Conservation (phyloP, 1,140 invertebrate species). For the Drosophila kohkoa region DNA sequence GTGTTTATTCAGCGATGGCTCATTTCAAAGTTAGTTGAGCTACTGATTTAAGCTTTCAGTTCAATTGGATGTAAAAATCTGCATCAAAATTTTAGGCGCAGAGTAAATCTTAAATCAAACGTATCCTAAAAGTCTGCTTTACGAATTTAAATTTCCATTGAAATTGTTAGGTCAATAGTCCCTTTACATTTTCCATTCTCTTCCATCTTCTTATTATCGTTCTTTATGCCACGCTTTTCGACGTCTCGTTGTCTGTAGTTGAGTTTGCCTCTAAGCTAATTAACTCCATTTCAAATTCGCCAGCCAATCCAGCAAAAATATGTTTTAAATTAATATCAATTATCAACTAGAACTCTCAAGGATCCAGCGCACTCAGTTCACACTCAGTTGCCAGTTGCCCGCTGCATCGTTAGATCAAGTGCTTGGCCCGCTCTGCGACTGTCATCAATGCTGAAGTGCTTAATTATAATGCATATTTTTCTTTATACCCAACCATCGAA, state of each 20-base stretch:
- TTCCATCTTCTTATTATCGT: not conserved
- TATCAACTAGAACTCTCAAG: conserved; percentile 42
- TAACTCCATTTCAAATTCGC: conserved; percentile 36
- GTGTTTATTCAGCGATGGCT: too few species aligned
- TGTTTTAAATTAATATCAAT: conserved; percentile 77
- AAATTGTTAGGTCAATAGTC: too few species aligned
- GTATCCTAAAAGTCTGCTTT: conserved; percentile 3
- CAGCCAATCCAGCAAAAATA: conserved; percentile 52
- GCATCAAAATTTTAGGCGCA: too few species aligned
- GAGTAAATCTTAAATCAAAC: too few species aligned
- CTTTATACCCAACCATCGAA: conserved; percentile 18
- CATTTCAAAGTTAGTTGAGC: conserved; percentile 1
- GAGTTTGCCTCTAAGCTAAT: conserved; percentile 31
- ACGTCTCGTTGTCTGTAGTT: not conserved
- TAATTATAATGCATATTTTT: conserved; percentile 59
- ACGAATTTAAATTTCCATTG: not conserved
- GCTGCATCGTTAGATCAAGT: conserved; percentile 59
- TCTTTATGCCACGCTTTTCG: too few species aligned
- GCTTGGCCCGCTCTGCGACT: conserved; percentile 52
- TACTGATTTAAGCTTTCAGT: not conserved
- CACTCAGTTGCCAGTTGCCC: conserved; percentile 20
- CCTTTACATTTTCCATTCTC: not conserved
- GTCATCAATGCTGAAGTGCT: conserved; percentile 69
- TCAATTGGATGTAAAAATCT: too few species aligned
- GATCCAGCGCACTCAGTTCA: conserved; percentile 9